A percentile compares a stretch with the other conserved stretches of the same genome.
Evolutionary conservation across 2,797 vertebrate genomes (phyloP).

Genomic region (Natrix natrix): DNA sequence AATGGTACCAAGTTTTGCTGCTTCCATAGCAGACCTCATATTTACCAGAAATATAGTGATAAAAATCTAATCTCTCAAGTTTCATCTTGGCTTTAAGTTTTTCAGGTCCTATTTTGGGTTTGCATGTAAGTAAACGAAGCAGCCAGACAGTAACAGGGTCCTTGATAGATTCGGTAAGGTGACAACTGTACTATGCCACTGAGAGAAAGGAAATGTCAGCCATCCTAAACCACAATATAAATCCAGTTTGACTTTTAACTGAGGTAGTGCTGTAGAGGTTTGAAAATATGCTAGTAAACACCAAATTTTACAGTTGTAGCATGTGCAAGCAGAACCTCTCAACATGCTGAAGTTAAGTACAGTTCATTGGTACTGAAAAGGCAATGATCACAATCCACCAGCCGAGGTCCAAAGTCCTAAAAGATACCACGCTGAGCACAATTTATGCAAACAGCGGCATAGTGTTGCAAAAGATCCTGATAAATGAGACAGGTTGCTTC

Average conservation of each 20-base stretch:
- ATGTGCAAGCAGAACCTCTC: constrained; percentile 57
- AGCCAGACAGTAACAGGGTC: constrained; percentile 58
- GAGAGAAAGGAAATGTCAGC: constrained; percentile 56
- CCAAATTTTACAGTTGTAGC: constrained; percentile 68
- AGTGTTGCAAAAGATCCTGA: constrained; percentile 52
- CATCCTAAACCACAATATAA: constrained; percentile 47
- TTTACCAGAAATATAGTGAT: constrained; percentile 54
- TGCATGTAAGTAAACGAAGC: constrained; percentile 56
- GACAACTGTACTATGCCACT: constrained; percentile 56
- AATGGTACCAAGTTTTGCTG: constrained; percentile 62
- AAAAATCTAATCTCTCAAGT: constrained; percentile 57
- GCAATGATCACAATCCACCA: constrained; percentile 54
- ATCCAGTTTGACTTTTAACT: constrained; percentile 70
- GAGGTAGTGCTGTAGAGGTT: constrained; percentile 77
- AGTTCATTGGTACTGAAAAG: constrained; percentile 60
- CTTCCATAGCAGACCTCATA: constrained; percentile 57
- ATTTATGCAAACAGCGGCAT: constrained; percentile 59
- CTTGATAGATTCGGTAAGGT: constrained; percentile 61
- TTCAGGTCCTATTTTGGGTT: constrained; percentile 56
- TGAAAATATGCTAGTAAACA: constrained; percentile 69
- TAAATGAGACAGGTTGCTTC: constrained; percentile 52
- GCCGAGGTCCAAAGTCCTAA: constrained; percentile 50
- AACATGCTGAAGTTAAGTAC: constrained; percentile 62
- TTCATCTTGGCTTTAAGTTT: constrained; percentile 42
- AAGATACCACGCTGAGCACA: constrained; percentile 47